Evolutionary conservation across 2,888 invertebrate genomes (phyloP).

Genomic region (Ophion obscuratus): DNA sequence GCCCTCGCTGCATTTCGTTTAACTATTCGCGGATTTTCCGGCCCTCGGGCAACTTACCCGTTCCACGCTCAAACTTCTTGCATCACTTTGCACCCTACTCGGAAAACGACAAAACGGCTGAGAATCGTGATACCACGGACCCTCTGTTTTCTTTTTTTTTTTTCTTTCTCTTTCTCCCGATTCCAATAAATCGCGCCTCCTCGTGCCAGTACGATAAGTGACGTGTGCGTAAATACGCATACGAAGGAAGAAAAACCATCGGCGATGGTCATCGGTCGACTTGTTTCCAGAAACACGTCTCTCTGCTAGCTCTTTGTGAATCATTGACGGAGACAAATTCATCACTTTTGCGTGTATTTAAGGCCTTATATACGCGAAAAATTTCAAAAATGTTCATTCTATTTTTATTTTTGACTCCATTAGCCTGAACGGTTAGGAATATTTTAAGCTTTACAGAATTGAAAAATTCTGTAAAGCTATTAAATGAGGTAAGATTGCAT

Average conservation of each 20-base stretch:
- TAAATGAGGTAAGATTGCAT: no score
- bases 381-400: no score
- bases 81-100: constrained; percentile 58
- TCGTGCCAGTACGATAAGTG: constrained; percentile 10
- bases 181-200: constrained; percentile 45
- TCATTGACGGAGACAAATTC: not conserved
- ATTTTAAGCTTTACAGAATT: no score
- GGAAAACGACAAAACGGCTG: constrained; percentile 32
- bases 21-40: constrained; percentile 47
- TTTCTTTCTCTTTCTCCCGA: constrained; percentile 20
- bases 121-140: constrained; percentile 52
- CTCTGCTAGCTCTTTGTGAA: not conserved
- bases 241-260: not conserved
- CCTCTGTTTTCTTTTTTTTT: constrained; percentile 43
- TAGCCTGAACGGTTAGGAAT: no score
- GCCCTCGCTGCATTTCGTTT: constrained; percentile 53
- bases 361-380: no score
- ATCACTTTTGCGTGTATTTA: not conserved
- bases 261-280: not conserved
- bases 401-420: no score
- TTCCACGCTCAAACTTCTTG: constrained; percentile 34
- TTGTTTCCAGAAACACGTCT: not conserved
- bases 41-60: constrained; percentile 59
- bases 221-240: constrained; percentile 13
- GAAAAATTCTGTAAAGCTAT: no score